These are phyloP conservation scores for Cynocephalus volans DNA, from an alignment of 2,113 vertebrate genomes.

Conservation along the genomic window DNA sequence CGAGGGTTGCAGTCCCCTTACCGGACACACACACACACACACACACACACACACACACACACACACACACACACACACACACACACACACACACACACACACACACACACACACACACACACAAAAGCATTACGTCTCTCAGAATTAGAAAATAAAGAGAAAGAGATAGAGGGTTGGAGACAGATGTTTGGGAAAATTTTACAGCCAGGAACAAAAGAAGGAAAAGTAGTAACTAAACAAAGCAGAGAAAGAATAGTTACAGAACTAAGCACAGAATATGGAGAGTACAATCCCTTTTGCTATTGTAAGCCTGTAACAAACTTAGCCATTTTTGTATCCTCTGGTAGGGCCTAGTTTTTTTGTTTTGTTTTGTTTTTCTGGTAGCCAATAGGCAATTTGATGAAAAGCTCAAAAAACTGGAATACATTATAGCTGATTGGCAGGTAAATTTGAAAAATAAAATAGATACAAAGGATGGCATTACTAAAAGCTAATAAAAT, in stretches of 20 bases:
- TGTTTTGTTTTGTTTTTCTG: neutral
- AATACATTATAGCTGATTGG: neutral
- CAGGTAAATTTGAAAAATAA: neutral
- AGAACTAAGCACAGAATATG: neutral
- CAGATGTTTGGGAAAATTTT: neutral
- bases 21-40: no score
- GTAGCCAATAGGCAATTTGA: neutral
- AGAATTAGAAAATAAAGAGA: neutral
- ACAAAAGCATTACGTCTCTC: neutral
- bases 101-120: no score
- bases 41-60: no score
- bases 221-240: neutral
- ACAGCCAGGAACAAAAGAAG: neutral
- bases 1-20: no score
- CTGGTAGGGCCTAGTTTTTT: neutral
- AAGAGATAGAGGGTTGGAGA: neutral
- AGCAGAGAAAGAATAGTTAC: neutral
- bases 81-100: no score
- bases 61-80: no score
- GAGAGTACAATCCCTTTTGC: neutral
- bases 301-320: neutral
- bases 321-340: neutral
- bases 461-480: neutral
- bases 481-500: neutral
- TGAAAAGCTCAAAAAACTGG: neutral